These are phyloP conservation scores for Pandemis heparana DNA, from an alignment of 2,888 invertebrate species.

Conservation along the genomic window DNA sequence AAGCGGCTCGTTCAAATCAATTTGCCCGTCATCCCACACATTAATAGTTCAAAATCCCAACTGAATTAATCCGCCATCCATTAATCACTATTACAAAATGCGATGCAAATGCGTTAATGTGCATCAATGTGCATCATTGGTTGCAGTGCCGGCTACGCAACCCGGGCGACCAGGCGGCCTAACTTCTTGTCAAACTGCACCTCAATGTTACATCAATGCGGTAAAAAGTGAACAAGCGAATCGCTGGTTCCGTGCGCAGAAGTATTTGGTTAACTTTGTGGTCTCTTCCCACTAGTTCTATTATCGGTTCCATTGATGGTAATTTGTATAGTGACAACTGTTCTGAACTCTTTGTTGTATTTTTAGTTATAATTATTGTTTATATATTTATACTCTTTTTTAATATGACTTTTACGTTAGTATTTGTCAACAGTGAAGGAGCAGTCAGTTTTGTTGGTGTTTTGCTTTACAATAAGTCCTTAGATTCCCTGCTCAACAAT, in stretches of 20 bases:
- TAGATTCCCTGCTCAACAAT: no score
- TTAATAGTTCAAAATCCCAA: slow-evolving; percentile 22
- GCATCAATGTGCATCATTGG: slow-evolving; percentile 22
- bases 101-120: slow-evolving; percentile 21
- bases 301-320: no score
- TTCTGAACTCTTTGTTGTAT: no score
- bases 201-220: slow-evolving; percentile 49
- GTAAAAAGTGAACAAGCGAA: slow-evolving; percentile 42
- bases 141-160: slow-evolving; percentile 39
- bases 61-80: slow-evolving; percentile 14
- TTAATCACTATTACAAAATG: slow-evolving; percentile 37
- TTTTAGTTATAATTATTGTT: no score
- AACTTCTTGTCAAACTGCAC: slow-evolving; percentile 30
- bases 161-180: slow-evolving; percentile 20
- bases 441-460: no score
- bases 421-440: no score
- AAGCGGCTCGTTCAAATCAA: background rate
- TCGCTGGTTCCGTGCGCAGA: slow-evolving; percentile 26
- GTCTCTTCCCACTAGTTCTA: no score
- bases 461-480: no score
- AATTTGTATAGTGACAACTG: no score
- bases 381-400: no score
- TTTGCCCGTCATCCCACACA: background rate
- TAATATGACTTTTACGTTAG: no score
- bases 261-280: no score